Base-by-base conservation (phyloP, 2,888 invertebrate genomes). In the Eilema caniola region DNA sequence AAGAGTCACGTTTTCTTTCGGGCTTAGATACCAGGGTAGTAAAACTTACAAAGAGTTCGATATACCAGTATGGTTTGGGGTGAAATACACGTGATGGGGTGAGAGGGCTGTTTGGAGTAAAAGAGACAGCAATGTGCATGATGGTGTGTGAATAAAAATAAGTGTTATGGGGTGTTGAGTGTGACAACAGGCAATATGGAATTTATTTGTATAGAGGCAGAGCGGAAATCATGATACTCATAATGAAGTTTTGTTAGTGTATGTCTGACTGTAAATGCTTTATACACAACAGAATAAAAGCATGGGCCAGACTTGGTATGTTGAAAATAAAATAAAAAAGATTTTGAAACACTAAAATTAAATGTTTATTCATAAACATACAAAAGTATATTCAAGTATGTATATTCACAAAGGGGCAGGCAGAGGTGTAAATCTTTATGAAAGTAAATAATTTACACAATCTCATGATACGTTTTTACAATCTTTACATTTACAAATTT, bases 1-100 rank as follows among this genome's bases (percentile, higher is more conserved):
- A 59, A 16, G n/a, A 23, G 62, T 61, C 62, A 62, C 61, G 62
- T 62, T 62, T 62, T 67, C 25, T 12, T 56, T 53, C 67, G 62
- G 25, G n/a, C n/a, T 24, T 67, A 33, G 56, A 20, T 67, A 67
- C 67, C 14, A 67, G 67, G 67, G 23, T 24, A 31, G 31, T 25
- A 67, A 31, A 53, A 33, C 16, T 16, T 8, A 53, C 2, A 16
- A 62, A 53, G 67, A 33, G 60, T 24, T 60, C 41, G 5, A 53
- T 10, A 66, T 59, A 24, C 61, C 31, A 11, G 11, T 20, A 47
- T 47, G 47, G 47, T 47, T 16, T 41, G 41, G 41, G 41, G 41
- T 41, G 41, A 2, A 7, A 20, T 4, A 20, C 4, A n/a, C n/a
- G 53, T 53, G n/a, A n/a, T 53, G 53, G 10, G n/a, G 53, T 53